Percentiles rank a stretch among this genome's conserved stretches.
Evolutionary conservation across 2,888 invertebrate genomes (phyloP).

Genomic region (Ornithoptera priamus): DNA sequence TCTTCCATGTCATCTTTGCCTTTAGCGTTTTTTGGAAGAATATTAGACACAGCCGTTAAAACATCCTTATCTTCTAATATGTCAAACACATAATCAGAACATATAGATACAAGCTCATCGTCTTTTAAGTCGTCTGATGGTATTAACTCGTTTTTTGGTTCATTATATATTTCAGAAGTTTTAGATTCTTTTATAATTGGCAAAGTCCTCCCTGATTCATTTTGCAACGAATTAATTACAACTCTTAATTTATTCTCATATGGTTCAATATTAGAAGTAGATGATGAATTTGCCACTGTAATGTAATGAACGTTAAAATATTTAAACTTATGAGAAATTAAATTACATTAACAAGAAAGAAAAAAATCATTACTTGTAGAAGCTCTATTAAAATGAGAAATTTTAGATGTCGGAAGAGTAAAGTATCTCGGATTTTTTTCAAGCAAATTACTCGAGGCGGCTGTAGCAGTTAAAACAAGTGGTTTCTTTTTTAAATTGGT

Average conservation of each 20-base stretch:
- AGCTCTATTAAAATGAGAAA: slow-evolving; percentile 10
- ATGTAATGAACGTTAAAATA: background rate
- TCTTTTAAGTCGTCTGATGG: slow-evolving; percentile 36
- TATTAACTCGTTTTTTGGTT: slow-evolving; percentile 33
- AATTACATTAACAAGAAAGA: background rate
- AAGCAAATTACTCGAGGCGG: slow-evolving; percentile 17
- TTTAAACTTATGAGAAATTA: background rate
- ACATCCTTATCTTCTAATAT: slow-evolving; percentile 53
- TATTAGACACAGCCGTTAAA: slow-evolving; percentile 48
- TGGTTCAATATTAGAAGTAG: slow-evolving; percentile 4
- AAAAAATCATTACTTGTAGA: slow-evolving; percentile 3
- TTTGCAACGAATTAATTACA: background rate
- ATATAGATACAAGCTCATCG: slow-evolving; percentile 40
- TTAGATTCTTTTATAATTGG: slow-evolving; percentile 36
- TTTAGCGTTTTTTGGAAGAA: slow-evolving; percentile 29
- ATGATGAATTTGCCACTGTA: slow-evolving; percentile 2
- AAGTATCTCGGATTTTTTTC: slow-evolving; percentile 8
- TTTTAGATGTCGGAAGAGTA: background rate
- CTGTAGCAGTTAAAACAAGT: slow-evolving; percentile 39
- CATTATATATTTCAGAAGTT: slow-evolving; percentile 34
- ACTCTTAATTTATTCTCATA: background rate
- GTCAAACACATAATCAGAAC: slow-evolving; percentile 49
- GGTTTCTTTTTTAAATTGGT: slow-evolving; percentile 49
- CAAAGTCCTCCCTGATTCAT: background rate
- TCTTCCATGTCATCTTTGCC: slow-evolving; percentile 29